Evolutionary conservation across 2,888 invertebrate species (phyloP).

Genomic region (Athalia cordata): DNA sequence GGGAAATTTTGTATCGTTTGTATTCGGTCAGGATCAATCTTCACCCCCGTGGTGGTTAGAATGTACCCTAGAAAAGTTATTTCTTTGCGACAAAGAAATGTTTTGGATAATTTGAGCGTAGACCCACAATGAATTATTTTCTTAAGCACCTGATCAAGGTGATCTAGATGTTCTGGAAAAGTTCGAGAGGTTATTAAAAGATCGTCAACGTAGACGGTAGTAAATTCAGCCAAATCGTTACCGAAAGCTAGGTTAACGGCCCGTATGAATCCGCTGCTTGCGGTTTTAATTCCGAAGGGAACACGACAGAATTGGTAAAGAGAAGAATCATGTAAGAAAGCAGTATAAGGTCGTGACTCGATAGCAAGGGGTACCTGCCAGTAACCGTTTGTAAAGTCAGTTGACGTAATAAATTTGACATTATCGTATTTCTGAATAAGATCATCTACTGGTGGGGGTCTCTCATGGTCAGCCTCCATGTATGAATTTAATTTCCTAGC

Average conservation of each 20-base stretch:
- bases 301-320: not conserved
- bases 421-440: constrained; percentile 51
- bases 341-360: not conserved
- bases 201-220: constrained; percentile 38
- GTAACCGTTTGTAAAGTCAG: constrained; percentile 52
- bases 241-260: constrained; percentile 22
- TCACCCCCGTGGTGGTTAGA: constrained; percentile 19
- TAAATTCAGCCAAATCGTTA: constrained; percentile 29
- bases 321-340: not conserved
- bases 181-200: constrained; percentile 13
- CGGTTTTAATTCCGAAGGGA: constrained; percentile 11
- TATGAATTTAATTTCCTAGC: constrained; percentile 56
- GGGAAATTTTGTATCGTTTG: constrained; percentile 54
- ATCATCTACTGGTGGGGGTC: constrained; percentile 46
- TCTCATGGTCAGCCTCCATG: constrained; percentile 56
- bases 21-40: constrained; percentile 47
- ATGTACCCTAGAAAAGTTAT: constrained; percentile 45
- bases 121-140: constrained; percentile 50
- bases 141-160: constrained; percentile 52
- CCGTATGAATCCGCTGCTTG: constrained; percentile 16
- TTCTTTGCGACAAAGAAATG: constrained; percentile 49
- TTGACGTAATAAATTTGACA: constrained; percentile 45
- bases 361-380: constrained; percentile 50
- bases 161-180: constrained; percentile 43
- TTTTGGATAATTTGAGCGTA: constrained; percentile 56